Evolutionary conservation across 2,113 vertebrate genomes (phyloP), one percentile per base, ranked within the genome.

Genomic region (Hoplias malabaricus): DNA sequence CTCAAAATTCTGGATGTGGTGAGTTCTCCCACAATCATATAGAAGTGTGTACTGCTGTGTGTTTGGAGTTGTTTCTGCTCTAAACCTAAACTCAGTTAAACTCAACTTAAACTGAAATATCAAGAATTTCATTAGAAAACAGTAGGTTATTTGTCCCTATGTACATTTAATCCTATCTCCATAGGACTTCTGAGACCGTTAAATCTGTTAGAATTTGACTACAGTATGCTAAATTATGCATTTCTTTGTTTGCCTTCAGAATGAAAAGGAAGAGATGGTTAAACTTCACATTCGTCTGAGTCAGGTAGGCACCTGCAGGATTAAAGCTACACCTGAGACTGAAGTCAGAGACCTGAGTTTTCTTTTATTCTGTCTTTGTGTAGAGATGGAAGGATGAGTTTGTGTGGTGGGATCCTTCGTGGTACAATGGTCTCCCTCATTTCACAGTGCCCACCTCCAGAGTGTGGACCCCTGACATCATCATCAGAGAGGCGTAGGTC

Each of bases 341-440:
- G n/a, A n/a, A n/a, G n/a, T n/a, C n/a, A n/a, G n/a, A n/a, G n/a
- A n/a, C n/a, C 16, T 56, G 0, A 16, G 4, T 54, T 3, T 56
- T 19, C 57, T 11, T 50, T 27, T 36, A 13, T 14, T 75, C 54
- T 59, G 27, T 68, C 50, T 68, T 21, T 42, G 13, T 19, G 34
- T 29, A 81, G 79, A 76, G 67, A 25, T 81, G 79, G 79, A 53
- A 8, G 73, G 79, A 81, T 66, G 73, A 81, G 46, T 71, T 53
- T 46, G 40, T 81, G 43, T 63, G 43, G 5, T 81, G 79, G 79
- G 67, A 81, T 19, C 56, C 79, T 1, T 54, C 43, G 0, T 38
- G 3, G 19, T 72, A 65, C 29, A 54, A 14, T 4, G 79, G 73
- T 19, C 25, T 81, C 23, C n/a, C 67, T 10, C 61, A 81, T 13